Percentiles rank a stretch among this genome's conserved stretches.
Evolutionary conservation across 2,888 invertebrate species (phyloP).

Genomic region (Osedax frankpressi): DNA sequence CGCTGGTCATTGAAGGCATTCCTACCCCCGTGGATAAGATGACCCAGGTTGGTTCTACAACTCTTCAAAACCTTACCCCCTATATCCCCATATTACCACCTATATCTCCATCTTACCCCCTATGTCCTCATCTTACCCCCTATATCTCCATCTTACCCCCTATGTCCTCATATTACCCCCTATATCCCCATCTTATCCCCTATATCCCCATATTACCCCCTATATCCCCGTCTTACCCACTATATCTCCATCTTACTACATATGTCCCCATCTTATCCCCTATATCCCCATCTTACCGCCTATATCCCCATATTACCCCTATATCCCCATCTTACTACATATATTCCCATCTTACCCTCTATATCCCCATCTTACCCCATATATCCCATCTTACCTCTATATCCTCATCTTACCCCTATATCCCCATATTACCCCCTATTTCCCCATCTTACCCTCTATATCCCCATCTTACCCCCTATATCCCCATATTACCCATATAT

Average conservation of each 20-base stretch:
- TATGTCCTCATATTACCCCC: background rate
- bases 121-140: background rate
- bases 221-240: background rate
- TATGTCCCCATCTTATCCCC: background rate
- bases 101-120: background rate
- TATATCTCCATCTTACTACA: background rate
- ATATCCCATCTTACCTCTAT: no score
- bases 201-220: no score
- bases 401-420: no score
- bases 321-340: no score
- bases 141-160: background rate
- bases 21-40: constrained; percentile 96
- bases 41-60: constrained; percentile 59
- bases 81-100: background rate
- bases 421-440: no score
- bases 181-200: no score
- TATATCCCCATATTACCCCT: background rate
- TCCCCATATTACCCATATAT: no score
- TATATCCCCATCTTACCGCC: background rate
- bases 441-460: no score
- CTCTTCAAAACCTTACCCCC: no score
- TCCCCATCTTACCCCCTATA: no score
- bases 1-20: constrained; percentile 88
- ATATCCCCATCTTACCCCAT: no score
- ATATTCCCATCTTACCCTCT: no score